Conservation (phyloP, 1,140 invertebrate genomes). For the Hermetia illucens region DNA sequence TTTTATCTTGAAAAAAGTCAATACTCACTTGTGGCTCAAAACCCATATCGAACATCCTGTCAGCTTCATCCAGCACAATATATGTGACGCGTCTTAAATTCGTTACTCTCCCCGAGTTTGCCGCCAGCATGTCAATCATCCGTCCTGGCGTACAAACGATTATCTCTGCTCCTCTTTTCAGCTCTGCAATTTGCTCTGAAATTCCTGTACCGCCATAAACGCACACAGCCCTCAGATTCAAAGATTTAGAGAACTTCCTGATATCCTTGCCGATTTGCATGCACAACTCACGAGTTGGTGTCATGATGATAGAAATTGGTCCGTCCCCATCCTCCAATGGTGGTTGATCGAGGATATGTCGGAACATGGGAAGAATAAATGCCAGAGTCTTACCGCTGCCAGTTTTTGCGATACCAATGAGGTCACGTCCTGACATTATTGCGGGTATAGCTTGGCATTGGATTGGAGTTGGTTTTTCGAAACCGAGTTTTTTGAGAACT, state of each 20-base stretch:
- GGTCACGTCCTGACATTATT: constrained; percentile 94
- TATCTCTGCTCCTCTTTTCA: constrained; percentile 95
- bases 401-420: constrained; percentile 99
- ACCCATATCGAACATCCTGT: constrained; percentile 99
- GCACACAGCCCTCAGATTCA: constrained; percentile 80
- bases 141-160: constrained; percentile 98
- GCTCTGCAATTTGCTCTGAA: constrained; percentile 76
- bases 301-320: constrained; percentile 94
- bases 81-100: constrained; percentile 93
- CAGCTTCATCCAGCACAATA: constrained; percentile 96
- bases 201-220: constrained; percentile 93
- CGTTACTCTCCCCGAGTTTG: constrained; percentile 93
- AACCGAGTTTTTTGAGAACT: constrained; percentile 79
- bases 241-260: constrained; percentile 84
- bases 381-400: constrained; percentile 98
- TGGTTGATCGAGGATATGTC: constrained; percentile 93
- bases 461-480: constrained; percentile 97
- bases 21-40: constrained; percentile 87
- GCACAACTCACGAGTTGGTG: constrained; percentile 93
- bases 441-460: constrained; percentile 96
- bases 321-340: constrained; percentile 90
- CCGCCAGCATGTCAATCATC: constrained; percentile 99
- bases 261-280: constrained; percentile 99
- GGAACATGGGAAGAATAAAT: constrained; percentile 95
- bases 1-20: constrained; percentile 6